phyloP scores from a whole-genome alignment of 2,113 vertebrate species.

The Stegostoma tigrinum region DNA sequence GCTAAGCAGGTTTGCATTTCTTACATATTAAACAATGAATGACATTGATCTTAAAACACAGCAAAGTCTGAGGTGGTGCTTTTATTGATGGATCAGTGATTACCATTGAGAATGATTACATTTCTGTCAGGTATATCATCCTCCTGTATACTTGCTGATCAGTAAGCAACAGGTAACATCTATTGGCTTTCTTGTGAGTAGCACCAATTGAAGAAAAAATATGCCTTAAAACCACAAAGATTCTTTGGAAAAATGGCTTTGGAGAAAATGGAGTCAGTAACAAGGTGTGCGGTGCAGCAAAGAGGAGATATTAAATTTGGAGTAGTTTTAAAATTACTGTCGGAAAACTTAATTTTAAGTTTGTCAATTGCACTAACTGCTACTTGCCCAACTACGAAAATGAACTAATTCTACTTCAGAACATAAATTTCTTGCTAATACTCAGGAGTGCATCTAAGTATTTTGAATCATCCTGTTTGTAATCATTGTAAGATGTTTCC shows the following conservation, averaged over 20 bases:
- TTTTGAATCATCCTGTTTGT: no score
- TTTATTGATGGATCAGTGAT: neutral
- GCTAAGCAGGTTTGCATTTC: neutral
- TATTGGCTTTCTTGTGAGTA: no score
- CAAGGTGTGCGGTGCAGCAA: neutral
- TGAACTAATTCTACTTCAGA: neutral
- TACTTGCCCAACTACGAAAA: neutral
- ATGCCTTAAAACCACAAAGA: neutral
- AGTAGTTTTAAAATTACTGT: neutral
- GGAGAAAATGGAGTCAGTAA: neutral
- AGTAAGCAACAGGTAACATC: neutral
- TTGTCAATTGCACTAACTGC: neutral
- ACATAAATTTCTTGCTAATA: neutral
- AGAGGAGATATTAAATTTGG: neutral
- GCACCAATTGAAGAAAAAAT: neutral
- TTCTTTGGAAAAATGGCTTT: neutral
- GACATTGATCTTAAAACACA: neutral
- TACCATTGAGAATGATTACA: neutral
- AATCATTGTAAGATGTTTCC: no score
- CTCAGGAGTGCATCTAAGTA: neutral
- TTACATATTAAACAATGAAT: neutral
- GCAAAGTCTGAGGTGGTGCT: neutral
- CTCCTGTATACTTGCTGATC: no score
- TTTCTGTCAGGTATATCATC: neutral
- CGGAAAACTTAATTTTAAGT: neutral